Evolutionary conservation across 1,140 invertebrate genomes (phyloP).

Genomic region (Brachionus manjavacas): DNA sequence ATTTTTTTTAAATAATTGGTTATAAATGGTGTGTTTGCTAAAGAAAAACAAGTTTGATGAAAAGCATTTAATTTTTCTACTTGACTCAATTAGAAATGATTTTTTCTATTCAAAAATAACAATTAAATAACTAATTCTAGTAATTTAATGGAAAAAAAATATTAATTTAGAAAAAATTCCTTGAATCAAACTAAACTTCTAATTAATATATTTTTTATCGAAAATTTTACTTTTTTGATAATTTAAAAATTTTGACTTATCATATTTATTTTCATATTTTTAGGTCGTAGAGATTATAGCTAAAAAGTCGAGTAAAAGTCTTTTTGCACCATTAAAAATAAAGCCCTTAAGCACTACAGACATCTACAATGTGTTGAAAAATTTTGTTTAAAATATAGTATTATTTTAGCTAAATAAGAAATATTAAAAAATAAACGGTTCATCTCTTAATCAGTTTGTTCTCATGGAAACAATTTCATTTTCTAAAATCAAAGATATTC

Average conservation of each 20-base stretch:
- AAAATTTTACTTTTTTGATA: background rate
- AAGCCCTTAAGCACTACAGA: background rate
- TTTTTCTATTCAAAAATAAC: background rate
- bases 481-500: background rate
- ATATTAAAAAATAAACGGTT: slow-evolving; percentile 28
- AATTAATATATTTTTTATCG: background rate
- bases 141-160: background rate
- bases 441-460: slow-evolving; percentile 33
- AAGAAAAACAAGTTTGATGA: background rate
- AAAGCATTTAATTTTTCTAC: background rate
- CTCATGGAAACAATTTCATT: slow-evolving; percentile 34
- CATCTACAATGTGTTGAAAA: background rate
- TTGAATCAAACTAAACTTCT: background rate
- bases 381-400: background rate
- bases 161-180: background rate
- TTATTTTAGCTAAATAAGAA: background rate
- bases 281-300: background rate
- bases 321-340: slow-evolving; percentile 14
- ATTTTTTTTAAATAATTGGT: background rate
- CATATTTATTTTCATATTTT: background rate
- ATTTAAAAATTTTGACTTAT: background rate
- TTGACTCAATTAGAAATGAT: background rate
- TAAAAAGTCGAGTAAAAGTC: background rate
- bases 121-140: background rate
- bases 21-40: background rate